These are phyloP conservation scores for Drosophila nasuta DNA, from an alignment of 1,140 invertebrate genomes.

Conservation along the genomic window DNA sequence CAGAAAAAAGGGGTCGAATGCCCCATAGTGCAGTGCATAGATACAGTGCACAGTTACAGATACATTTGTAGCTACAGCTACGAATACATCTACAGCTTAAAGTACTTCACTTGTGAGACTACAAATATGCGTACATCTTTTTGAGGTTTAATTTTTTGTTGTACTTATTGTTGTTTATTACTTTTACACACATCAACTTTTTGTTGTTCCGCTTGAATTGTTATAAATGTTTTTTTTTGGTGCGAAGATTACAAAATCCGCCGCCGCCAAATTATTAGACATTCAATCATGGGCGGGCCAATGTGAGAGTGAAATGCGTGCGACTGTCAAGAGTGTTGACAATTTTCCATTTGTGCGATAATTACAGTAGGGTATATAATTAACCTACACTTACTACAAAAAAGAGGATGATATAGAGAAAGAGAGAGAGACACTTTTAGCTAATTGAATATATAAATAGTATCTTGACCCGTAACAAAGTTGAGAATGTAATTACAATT, in stretches of 20 bases:
- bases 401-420: background rate
- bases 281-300: constrained; percentile 53
- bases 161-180: constrained; percentile 58
- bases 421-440: constrained; percentile 11
- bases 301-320: constrained; percentile 22
- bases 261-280: constrained; percentile 54
- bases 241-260: constrained; percentile 66
- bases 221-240: constrained; percentile 40
- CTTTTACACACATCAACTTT: constrained; percentile 68
- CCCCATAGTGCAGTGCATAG: too few species aligned
- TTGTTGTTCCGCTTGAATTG: constrained; percentile 36
- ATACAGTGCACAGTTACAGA: constrained; percentile 31
- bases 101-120: background rate
- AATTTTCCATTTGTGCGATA: constrained; percentile 16
- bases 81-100: background rate
- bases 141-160: constrained; percentile 27
- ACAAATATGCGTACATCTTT: constrained; percentile 8
- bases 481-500: constrained; percentile 9
- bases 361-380: constrained; percentile 57
- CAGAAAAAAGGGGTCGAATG: too few species aligned
- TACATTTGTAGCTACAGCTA: constrained; percentile 11
- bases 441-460: constrained; percentile 63
- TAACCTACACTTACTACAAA: constrained; percentile 22
- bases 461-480: constrained; percentile 52
- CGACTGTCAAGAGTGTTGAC: constrained; percentile 22